Evolutionary conservation across 2,797 vertebrate genomes (phyloP).

Genomic region (Sorex maritimensis): DNA sequence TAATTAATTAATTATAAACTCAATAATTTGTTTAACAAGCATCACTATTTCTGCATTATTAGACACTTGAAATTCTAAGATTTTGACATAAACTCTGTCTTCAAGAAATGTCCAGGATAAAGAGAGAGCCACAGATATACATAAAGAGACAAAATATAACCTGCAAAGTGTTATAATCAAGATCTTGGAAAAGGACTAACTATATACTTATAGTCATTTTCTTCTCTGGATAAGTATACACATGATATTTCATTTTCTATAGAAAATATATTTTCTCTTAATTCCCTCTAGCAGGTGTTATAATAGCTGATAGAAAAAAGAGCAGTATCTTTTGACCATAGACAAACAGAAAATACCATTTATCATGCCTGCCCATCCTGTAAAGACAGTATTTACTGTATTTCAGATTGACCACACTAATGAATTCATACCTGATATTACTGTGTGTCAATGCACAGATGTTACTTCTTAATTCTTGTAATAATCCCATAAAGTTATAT

Average conservation of each 20-base stretch:
- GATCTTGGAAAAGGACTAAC: not conserved
- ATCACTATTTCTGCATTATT: not conserved
- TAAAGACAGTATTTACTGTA: constrained; percentile 18
- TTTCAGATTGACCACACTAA: constrained; percentile 24
- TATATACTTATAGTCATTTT: not conserved
- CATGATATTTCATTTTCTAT: not conserved
- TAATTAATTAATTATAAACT: not conserved
- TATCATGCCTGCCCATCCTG: not conserved
- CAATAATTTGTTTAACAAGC: not conserved
- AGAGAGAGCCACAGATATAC: not conserved
- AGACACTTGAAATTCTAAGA: constrained; percentile 4
- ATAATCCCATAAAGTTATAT: not conserved
- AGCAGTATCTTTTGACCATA: not conserved
- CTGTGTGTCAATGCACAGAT: not conserved
- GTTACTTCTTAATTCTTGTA: not conserved
- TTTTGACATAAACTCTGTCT: not conserved
- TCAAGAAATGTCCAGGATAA: not conserved
- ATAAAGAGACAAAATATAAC: not conserved
- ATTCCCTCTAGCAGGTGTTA: not conserved
- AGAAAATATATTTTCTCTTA: not conserved
- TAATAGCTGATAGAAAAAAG: not conserved
- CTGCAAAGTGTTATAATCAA: not conserved
- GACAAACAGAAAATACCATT: not conserved
- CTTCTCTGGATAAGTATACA: constrained; percentile 9
- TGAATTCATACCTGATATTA: not conserved